Base-by-base conservation (phyloP, 2,888 invertebrate species). In the Ectobius pallidus region DNA sequence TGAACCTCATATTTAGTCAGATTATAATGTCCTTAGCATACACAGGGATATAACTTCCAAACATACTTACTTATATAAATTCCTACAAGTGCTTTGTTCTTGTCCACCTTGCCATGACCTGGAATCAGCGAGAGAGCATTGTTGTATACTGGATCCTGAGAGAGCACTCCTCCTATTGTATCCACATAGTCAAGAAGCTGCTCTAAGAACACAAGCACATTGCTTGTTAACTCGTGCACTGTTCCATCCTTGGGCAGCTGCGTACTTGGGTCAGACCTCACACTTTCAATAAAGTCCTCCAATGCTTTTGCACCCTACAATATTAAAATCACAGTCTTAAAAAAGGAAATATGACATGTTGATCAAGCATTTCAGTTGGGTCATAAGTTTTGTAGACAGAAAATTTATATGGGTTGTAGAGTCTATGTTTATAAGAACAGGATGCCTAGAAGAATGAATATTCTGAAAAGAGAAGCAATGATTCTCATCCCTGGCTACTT, bases 201-300 rank as follows among this genome's bases (percentile, higher is more conserved):
- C 82, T 96, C 96, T 78, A 96, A 86, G 84, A 97, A 95, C 80
- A 96, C 94, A 78, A 97, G 89, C 58, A 97, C 95, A 80, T 97
- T 97, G 75, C 94, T 96, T 0, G 97, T 97, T 74, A 97, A 86
- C 84, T 99, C 97, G 81, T 98, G 98, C 4, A 75, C 99, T 0
- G 99, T 99, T 74, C 99, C 99, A 86, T 99, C 99, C 81, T 92
- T 93, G 0, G 99, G 97, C 80, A 98, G 90, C 79, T 92, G 91
- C 73, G 91, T 89, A 76, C 91, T 92, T 63, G 87, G 86, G 81
- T 95, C 95, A 27, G 87, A 87, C 75, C 93, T 87, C 34, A 97
- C 90, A 74, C 92, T 94, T 80, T 97, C 97, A 73, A 96, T 90
- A 83, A 97, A 97, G 80, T 96, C 96, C 81, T 97, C 97, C 78